Base-by-base conservation (phyloP, 2,113 vertebrate species). In the Ciconia stormi region DNA sequence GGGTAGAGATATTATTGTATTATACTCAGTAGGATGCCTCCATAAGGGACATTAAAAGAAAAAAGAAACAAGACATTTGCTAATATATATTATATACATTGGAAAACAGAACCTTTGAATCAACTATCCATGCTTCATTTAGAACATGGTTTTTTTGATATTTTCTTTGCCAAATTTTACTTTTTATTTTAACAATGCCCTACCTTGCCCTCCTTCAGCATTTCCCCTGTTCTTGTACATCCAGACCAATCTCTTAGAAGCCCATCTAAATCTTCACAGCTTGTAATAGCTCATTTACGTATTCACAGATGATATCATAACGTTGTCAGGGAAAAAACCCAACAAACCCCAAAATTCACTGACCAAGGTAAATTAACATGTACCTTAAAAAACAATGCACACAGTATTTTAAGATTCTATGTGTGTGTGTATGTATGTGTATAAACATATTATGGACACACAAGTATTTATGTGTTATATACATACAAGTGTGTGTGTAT, bases 221-320 rank as follows among this genome's bases (percentile, higher is more conserved):
- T 55, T 88, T 89, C 15, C 6, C 27, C 17, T 40, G 3, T 69
- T 89, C n/a, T 65, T 4, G 1, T 87, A 56, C 6, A 52, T 42
- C 32, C 86, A 82, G 56, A 85, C 10, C 87, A 85, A 80, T 63
- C 20, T 77, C 62, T 86, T 55, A 88, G 73, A 95, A 91, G 26
- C 38, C n/a, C n/a, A 89, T 82, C n/a, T 82, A 85, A 91, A 81
- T 44, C 46, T 82, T 91, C 66, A 80, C 46, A 70, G 32, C 13
- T 93, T 70, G 65, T 85, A 83, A 85, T 29, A 89, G 53, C 38
- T 90, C 18, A 80, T 95, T 95, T 96, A 55, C 89, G 81, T 95
- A 93, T 83, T 85, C 62, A 85, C 66, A 83, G 50, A 91, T 81
- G 13, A 94, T 77, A 95, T 62, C 21, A 80, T 76, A 85, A 50